A percentile compares a stretch with the other conserved stretches of the same genome.
Evolutionary conservation across 1,140 invertebrate genomes (phyloP).

Genomic region (Drosophila leontia): DNA sequence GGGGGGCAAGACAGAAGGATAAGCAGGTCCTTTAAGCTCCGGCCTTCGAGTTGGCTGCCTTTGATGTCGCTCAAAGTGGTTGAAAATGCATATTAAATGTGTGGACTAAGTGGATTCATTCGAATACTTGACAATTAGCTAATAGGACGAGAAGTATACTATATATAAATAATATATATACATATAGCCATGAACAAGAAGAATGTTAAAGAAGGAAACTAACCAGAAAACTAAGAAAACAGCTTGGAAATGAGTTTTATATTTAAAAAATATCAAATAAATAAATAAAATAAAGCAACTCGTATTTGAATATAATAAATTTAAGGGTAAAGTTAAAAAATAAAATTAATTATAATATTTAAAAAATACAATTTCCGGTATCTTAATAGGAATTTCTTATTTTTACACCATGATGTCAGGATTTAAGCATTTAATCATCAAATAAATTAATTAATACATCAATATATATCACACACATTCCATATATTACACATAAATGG

Average conservation of each 20-base stretch:
- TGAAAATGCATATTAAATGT: conserved; percentile 45
- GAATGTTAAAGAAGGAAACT: background rate
- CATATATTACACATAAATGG: conserved; percentile 12
- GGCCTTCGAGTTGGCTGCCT: conserved; percentile 11
- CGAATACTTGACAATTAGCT: conserved; percentile 35
- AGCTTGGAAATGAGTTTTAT: background rate
- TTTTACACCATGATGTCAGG: background rate
- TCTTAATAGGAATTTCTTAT: background rate
- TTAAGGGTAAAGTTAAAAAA: background rate
- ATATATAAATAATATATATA: background rate
- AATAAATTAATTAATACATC: background rate
- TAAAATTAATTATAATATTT: background rate
- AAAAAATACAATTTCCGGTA: background rate
- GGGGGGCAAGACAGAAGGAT: conserved; percentile 15
- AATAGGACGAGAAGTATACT: conserved; percentile 17
- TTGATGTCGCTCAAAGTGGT: conserved; percentile 39
- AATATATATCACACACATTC: background rate
- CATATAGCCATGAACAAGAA: background rate
- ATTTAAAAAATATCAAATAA: background rate
- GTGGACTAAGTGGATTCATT: conserved; percentile 31
- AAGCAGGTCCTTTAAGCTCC: conserved; percentile 19
- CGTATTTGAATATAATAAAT: background rate
- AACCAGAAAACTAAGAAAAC: background rate
- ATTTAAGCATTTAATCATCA: background rate
- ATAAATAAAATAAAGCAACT: background rate